Base-by-base conservation (phyloP, 2,113 vertebrate species). In the Macrotus californicus region DNA sequence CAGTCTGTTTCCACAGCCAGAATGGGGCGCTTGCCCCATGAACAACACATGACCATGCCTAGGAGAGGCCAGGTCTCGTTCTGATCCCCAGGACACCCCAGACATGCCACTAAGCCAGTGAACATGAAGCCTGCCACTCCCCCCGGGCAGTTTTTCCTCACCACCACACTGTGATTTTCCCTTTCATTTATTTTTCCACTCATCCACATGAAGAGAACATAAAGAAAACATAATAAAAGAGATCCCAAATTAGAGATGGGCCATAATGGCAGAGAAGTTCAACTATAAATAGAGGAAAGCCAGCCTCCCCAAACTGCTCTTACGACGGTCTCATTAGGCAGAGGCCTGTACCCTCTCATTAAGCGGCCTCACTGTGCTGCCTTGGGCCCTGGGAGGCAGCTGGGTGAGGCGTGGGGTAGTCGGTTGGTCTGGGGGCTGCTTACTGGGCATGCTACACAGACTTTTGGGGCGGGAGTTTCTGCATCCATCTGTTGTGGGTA, bases 211-310 rank as follows among this genome's bases (percentile, higher is more conserved):
- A 98, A 95, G 75, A 82, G 91, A 94, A 96, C 76, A 26, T 96
- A 98, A 97, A 96, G 94, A 97, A 95, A 93, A 77, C 96, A 96
- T 97, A 94, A 97, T 97, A 97, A 97, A 96, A 96, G 97, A 79
- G 89, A 93, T 94, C 95, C 72, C 61, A 96, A 98, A 98, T 98
- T 98, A 98, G 96, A 98, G 97, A 93, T 66, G 66, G 84, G 50
- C 67, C 64, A 36, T 83, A 89, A 93, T 88, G 64, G 82, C 83
- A 93, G 94, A 96, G 92, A 97, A 89, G 94, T 76, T 91, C 95
- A 46, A 93, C 97, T 97, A 94, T 59, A 97, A 96, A 97, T 93
- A 97, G 85, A 92, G 96, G 69, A 97, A 96, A 91, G 4, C 56
- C 87, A 72, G 59, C 91, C 95, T 95, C 76, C 96, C 88, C 89